Conservation (phyloP, 2,888 invertebrate species). For the Tipula lateralis region DNA sequence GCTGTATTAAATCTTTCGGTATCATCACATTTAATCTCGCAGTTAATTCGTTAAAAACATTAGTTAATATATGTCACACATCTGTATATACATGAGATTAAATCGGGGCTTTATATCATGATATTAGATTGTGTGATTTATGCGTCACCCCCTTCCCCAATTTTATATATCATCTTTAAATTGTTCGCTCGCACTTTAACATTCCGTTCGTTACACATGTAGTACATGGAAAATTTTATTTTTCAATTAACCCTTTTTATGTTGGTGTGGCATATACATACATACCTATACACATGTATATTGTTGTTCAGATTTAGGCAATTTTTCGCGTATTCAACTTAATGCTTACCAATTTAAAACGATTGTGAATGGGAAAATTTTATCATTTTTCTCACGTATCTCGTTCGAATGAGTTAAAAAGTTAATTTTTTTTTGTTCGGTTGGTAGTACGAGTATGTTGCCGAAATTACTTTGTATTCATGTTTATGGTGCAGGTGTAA, state of each 20-base stretch:
- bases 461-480: background rate
- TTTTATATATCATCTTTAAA: background rate
- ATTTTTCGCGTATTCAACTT: background rate
- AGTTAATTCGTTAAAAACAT: background rate
- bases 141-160: background rate
- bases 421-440: background rate
- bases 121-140: background rate
- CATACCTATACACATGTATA: background rate
- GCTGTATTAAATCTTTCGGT: background rate
- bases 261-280: background rate
- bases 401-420: slow-evolving; percentile 2
- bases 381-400: background rate
- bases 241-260: slow-evolving; percentile 13
- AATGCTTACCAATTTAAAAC: background rate
- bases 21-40: slow-evolving; percentile 15
- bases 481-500: background rate
- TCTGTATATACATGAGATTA: background rate
- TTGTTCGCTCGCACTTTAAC: background rate
- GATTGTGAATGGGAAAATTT: background rate
- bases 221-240: slow-evolving; percentile 7
- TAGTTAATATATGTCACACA: background rate
- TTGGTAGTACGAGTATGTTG: slow-evolving; percentile 12
- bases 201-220: background rate
- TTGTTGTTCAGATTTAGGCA: background rate
- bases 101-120: background rate